Evolutionary conservation across 2,888 invertebrate species (phyloP).

Genomic region (Macaria notata): DNA sequence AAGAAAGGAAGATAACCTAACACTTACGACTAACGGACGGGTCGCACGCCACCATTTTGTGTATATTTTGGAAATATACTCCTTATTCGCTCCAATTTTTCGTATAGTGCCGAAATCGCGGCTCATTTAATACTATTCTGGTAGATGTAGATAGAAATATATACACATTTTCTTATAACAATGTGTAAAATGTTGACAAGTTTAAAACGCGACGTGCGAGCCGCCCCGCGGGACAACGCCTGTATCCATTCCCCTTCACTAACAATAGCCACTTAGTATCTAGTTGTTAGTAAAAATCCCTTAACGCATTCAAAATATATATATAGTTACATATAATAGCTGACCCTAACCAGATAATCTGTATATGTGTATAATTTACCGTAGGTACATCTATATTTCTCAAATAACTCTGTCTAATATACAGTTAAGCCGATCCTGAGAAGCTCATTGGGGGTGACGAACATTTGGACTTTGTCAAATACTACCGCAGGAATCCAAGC

Average conservation of each 20-base stretch:
- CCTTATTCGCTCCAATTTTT: neutral
- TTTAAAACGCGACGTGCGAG: slow-evolving; percentile 15
- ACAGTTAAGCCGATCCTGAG: slow-evolving; percentile 77
- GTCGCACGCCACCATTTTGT: slow-evolving; percentile 16
- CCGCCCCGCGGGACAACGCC: slow-evolving; percentile 40
- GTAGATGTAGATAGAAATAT: no score
- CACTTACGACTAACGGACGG: slow-evolving; percentile 39
- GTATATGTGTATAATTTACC: slow-evolving; percentile 71
- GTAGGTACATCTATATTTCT: slow-evolving; percentile 65
- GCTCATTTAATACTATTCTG: no score
- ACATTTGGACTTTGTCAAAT: slow-evolving; percentile 46
- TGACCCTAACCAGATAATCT: slow-evolving; percentile 68
- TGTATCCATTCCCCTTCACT: slow-evolving; percentile 56
- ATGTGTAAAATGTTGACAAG: no score
- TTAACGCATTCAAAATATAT: slow-evolving; percentile 81
- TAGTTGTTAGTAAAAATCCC: slow-evolving; percentile 81
- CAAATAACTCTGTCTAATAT: slow-evolving; percentile 77
- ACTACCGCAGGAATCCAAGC: slow-evolving; percentile 47
- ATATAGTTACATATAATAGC: slow-evolving; percentile 70
- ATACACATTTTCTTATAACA: no score
- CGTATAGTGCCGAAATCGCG: no score
- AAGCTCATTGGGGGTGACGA: slow-evolving; percentile 69
- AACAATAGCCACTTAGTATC: slow-evolving; percentile 68
- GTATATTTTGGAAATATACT: slow-evolving; percentile 5
- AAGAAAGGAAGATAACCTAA: slow-evolving; percentile 47